Evolutionary conservation across 2,797 vertebrate species (phyloP), one percentile per base, ranked within the genome.

Genomic region (Rhinichthys osculus): DNA sequence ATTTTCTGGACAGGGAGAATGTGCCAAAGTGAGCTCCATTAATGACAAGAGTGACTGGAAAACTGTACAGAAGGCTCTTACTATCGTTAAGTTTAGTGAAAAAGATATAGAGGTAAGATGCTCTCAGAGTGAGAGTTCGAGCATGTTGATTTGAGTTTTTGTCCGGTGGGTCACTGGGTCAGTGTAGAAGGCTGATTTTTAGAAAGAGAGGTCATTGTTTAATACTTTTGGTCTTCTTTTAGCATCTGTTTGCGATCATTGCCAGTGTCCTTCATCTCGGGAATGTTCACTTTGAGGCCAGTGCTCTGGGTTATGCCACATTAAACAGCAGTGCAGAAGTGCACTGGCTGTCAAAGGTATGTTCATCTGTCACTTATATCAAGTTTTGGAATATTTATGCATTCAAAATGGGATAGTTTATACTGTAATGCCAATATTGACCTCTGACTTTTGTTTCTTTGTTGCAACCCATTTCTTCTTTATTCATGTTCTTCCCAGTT

Each of bases 201-300:
- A 59, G 7, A 57, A 57, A 57, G 33, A 77, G 38, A 42, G 38
- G 14, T 27, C 7, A 78, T 42, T 78, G 35, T 67, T 47, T 50
- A 54, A 70, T 40, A 72, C 42, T 5, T 42, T 82, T 82, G 67
- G 14, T 71, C 44, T 57, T 82, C 30, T 72, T 82, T n/a, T 89
- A 99, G 98, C 89, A 96, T 81, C 95, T 99, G 89, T 96, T 99
- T 92, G 97, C 95, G 42, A 95, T 99, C 5, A 96, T 99, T 47
- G 98, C 96, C 19, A 99, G 97, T 0, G 96, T 99, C 72, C 95
- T 99, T 64, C 98, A 99, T 91, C 92, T 99, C 1, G 98, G 98
- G 33, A 99, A 99, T 86, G 90, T 98, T 44, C 94, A 93, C 85
- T 98, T 97, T 90, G 94, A 95, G 1, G 94, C 94, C 13, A 95